A percentile compares a stretch with the other conserved stretches of the same genome.
Conservation (phyloP, 2,888 invertebrate species). For the Eupithecia vulgata region DNA sequence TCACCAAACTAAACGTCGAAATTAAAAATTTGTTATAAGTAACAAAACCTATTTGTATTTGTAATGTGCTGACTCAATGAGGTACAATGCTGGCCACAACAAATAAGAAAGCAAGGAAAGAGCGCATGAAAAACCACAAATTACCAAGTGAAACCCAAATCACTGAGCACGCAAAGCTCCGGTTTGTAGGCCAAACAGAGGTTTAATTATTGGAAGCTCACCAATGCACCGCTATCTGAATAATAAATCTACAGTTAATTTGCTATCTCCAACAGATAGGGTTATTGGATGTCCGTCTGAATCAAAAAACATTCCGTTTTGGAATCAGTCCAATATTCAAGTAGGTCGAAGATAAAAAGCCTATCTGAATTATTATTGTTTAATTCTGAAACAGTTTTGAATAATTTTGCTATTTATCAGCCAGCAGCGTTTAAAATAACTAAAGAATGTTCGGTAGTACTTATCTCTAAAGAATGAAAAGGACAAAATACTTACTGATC, state of each 20-base stretch:
- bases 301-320: constrained; percentile 19
- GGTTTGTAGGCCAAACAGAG: constrained; percentile 28
- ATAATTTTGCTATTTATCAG: background rate
- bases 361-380: background rate
- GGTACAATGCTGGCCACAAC: background rate
- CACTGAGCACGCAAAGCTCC: constrained; percentile 13
- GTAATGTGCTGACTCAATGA: background rate
- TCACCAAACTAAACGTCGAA: background rate
- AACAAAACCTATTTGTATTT: background rate
- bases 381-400: constrained; percentile 1
- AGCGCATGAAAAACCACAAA: constrained; percentile 1
- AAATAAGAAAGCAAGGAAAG: background rate
- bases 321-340: constrained; percentile 23
- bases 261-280: constrained; percentile 30
- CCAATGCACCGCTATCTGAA: constrained; percentile 35
- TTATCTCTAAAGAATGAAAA: background rate
- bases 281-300: constrained; percentile 24
- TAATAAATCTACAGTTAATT: constrained; percentile 42
- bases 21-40: background rate
- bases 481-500: constrained; percentile 82
- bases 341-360: constrained; percentile 13
- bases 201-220: constrained; percentile 39
- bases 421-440: background rate
- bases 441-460: background rate
- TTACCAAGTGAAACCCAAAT: constrained; percentile 9